Evolutionary conservation across 1,140 invertebrate species (phyloP).

Genomic region (Artemia franciscana): DNA sequence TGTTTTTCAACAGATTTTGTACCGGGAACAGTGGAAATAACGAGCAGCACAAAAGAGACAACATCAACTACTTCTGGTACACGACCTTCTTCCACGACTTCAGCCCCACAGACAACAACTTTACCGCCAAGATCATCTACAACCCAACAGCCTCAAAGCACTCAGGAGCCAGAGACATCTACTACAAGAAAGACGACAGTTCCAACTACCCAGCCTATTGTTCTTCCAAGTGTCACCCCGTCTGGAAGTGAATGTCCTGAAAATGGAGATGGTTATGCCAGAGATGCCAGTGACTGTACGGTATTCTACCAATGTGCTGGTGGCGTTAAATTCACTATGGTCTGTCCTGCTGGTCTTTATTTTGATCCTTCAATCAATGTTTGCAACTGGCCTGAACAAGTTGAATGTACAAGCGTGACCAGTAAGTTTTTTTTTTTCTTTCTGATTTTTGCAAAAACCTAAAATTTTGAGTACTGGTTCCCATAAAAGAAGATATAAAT

Average conservation of each 20-base stretch:
- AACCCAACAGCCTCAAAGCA: too few species aligned
- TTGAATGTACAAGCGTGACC: slow-evolving; percentile 8
- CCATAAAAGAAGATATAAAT: too few species aligned
- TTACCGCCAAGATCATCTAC: too few species aligned
- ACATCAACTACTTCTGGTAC: too few species aligned
- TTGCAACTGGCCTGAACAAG: slow-evolving; percentile 18
- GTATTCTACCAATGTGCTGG: slow-evolving; percentile 38
- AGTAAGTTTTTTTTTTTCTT: neutral
- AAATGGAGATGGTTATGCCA: slow-evolving; percentile 17
- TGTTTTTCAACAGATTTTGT: too few species aligned
- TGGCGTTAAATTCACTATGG: slow-evolving; percentile 21
- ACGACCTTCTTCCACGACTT: neutral
- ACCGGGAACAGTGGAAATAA: too few species aligned
- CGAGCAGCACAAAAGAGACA: too few species aligned
- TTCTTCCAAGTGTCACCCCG: slow-evolving; percentile 2
- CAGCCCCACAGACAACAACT: neutral
- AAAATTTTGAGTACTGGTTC: too few species aligned
- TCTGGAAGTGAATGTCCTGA: slow-evolving; percentile 4
- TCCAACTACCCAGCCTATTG: neutral
- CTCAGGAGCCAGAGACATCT: neutral
- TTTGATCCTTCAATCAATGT: slow-evolving; percentile 27
- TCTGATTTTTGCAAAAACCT: too few species aligned
- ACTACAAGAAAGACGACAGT: neutral
- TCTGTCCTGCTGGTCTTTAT: slow-evolving; percentile 28
- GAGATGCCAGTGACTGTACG: slow-evolving; percentile 35